phyloP scores from a whole-genome alignment of 1,140 invertebrate genomes.

The Solen grandis region DNA sequence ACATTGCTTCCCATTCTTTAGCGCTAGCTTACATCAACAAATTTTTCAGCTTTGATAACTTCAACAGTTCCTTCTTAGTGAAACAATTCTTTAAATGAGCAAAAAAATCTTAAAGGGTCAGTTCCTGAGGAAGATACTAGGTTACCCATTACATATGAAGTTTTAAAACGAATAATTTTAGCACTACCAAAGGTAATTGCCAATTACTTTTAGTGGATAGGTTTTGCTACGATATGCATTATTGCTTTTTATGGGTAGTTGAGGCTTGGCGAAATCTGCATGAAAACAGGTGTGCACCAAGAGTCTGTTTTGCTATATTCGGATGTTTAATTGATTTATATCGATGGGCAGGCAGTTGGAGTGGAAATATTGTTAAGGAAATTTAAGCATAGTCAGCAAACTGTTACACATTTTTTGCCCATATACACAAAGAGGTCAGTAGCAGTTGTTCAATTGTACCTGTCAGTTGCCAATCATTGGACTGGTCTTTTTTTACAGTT shows the following conservation, averaged over 20 bases:
- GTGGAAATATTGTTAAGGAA: background rate
- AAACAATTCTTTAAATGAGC: constrained; percentile 7
- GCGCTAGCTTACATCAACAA: constrained; percentile 8
- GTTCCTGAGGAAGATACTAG: background rate
- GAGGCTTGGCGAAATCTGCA: background rate
- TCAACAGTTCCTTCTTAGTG: constrained; percentile 4
- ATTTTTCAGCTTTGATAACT: background rate
- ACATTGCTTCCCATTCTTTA: background rate
- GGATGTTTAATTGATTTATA: too few species aligned
- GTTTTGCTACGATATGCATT: background rate
- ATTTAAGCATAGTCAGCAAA: background rate
- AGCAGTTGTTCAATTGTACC: background rate
- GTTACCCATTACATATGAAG: background rate
- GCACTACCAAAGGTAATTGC: background rate
- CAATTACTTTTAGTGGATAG: background rate
- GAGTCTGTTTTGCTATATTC: too few species aligned
- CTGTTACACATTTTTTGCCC: background rate
- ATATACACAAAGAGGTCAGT: background rate
- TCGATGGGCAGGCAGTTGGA: too few species aligned
- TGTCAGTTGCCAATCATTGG: background rate
- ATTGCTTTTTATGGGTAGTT: background rate
- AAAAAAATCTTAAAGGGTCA: background rate
- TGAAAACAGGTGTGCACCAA: background rate
- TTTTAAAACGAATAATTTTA: background rate
- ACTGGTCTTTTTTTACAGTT: background rate